A percentile compares a stretch with the other conserved stretches of the same genome.
Evolutionary conservation across 2,797 vertebrate genomes (phyloP).

Genomic region (Cossypha niveicapilla): DNA sequence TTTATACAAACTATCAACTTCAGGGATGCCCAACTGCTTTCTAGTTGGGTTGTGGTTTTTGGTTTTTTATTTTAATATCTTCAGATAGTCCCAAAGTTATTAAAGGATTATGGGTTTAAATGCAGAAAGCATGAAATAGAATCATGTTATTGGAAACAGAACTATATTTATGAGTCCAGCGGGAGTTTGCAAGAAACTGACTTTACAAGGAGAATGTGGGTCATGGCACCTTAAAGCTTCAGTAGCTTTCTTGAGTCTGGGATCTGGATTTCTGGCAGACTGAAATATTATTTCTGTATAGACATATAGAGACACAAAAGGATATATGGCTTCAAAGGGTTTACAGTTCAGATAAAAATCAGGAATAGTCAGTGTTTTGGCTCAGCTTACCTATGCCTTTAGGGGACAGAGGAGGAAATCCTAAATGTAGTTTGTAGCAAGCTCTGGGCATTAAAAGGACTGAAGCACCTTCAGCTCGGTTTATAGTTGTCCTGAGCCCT

Average conservation of each 20-base stretch:
- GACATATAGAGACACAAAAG: background rate
- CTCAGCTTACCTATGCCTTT: background rate
- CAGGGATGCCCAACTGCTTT: background rate
- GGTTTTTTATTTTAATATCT: background rate
- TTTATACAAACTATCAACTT: background rate
- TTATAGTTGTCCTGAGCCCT: background rate
- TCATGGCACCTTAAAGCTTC: background rate
- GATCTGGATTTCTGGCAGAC: background rate
- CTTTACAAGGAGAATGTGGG: background rate
- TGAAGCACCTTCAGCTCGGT: background rate
- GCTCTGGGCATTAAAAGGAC: background rate
- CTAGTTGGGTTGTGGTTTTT: background rate
- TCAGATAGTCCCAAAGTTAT: slow-evolving; percentile 3
- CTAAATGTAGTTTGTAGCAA: background rate
- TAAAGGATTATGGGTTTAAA: background rate
- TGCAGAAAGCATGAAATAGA: background rate
- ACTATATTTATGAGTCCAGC: background rate
- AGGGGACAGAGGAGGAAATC: background rate
- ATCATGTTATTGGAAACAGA: background rate
- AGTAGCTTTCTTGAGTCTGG: background rate
- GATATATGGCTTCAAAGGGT: background rate
- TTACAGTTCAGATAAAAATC: background rate
- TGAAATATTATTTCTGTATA: background rate
- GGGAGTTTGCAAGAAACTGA: background rate
- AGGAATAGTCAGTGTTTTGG: background rate